Evolutionary conservation across 2,888 invertebrate genomes (phyloP).

Genomic region (Seira sanloemensis): DNA sequence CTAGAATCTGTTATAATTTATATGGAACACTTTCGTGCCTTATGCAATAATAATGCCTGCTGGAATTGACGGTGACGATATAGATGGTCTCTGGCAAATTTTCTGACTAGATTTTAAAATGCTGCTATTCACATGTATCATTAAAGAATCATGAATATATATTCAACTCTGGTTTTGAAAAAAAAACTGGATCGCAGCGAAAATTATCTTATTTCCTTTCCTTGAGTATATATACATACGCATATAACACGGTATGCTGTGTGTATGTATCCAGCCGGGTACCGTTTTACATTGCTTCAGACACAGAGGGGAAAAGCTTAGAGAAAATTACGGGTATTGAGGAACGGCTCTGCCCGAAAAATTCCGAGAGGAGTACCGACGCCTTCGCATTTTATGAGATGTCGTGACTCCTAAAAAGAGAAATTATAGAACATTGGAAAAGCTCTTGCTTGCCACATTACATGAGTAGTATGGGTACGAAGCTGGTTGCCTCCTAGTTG

Average conservation of each 20-base stretch:
- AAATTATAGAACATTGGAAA: constrained; percentile 41
- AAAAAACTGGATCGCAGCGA: neutral
- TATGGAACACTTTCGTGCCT: neutral
- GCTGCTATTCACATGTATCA: neutral
- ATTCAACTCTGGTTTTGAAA: neutral
- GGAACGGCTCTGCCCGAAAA: constrained; percentile 29
- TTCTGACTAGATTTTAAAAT: neutral
- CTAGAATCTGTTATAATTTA: neutral
- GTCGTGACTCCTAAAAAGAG: constrained; percentile 49
- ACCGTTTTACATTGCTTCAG: neutral
- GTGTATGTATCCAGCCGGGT: neutral
- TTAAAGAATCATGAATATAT: neutral
- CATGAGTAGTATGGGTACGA: constrained; percentile 16
- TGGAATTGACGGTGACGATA: neutral
- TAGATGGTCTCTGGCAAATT: neutral
- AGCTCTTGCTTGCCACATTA: constrained; percentile 38
- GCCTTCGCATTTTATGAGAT: constrained; percentile 63
- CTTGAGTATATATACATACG: too few relatives aligned
- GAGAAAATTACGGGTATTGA: constrained; percentile 16
- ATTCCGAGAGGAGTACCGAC: constrained; percentile 56
- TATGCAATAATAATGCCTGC: neutral
- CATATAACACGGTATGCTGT: too few relatives aligned
- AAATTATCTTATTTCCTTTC: neutral
- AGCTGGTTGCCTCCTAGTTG: constrained; percentile 49
- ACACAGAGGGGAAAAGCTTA: too few relatives aligned